Percentiles rank a stretch among this genome's conserved stretches.
These are phyloP conservation scores for Microctenopoma steveboyesi DNA, from an alignment of 2,797 vertebrate species.

Conservation along the genomic window DNA sequence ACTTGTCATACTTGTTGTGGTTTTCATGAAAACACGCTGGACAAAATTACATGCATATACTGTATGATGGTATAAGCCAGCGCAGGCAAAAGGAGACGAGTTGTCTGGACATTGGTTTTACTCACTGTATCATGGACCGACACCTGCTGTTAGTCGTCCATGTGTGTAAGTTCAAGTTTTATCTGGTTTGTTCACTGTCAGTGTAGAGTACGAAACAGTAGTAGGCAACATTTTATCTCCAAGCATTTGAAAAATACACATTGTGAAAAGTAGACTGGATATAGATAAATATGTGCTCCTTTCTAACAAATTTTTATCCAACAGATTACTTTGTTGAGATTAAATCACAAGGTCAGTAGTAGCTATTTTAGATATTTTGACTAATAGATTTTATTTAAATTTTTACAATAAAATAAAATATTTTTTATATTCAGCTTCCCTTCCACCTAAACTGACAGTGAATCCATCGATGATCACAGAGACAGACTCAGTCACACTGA, in stretches of 20 bases:
- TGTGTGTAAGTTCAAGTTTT: constrained; percentile 19
- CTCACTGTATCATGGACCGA: constrained; percentile 13
- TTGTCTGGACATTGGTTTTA: not conserved
- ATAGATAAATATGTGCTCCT: too few relatives aligned
- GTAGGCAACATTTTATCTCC: too few relatives aligned
- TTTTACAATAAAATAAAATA: too few relatives aligned
- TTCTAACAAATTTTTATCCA: too few relatives aligned
- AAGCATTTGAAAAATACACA: too few relatives aligned
- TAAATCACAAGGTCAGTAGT: constrained; percentile 20
- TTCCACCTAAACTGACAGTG: constrained; percentile 27
- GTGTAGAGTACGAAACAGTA: too few relatives aligned
- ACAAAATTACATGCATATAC: not conserved
- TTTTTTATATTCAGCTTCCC: constrained; percentile 1
- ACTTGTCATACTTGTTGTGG: not conserved
- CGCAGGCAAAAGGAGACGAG: not conserved
- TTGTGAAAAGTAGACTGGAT: too few relatives aligned
- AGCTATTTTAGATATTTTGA: too few relatives aligned
- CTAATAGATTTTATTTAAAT: too few relatives aligned
- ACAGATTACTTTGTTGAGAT: constrained; percentile 10
- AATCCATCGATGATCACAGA: constrained; percentile 29
- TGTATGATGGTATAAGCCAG: not conserved
- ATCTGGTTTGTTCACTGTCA: too few relatives aligned
- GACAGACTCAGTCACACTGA: constrained; percentile 46
- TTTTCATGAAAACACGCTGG: not conserved
- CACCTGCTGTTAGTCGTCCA: constrained; percentile 10